A percentile compares a stretch with the other conserved stretches of the same genome.
Evolutionary conservation across 2,888 invertebrate species (phyloP).

Genomic region (Andrena bucephala): DNA sequence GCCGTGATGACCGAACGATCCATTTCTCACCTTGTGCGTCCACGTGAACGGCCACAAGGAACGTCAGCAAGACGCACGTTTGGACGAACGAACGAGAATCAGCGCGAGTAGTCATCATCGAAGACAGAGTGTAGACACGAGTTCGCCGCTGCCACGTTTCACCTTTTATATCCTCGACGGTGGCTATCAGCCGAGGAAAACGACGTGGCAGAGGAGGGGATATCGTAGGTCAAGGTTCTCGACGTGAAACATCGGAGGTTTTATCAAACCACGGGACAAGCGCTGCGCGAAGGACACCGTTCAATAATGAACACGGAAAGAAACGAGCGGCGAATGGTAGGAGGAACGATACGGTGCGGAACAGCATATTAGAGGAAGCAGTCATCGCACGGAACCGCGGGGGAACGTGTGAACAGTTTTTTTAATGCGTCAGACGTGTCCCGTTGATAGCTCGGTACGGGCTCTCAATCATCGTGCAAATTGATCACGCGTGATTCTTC

Average conservation of each 20-base stretch:
- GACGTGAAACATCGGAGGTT: conserved; percentile 1
- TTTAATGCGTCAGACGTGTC: background rate
- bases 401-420: conserved; percentile 1
- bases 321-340: background rate
- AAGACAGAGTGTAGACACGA: conserved; percentile 22
- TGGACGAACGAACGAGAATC: conserved; percentile 10
- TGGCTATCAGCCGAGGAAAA: background rate
- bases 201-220: conserved; percentile 11
- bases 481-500: background rate
- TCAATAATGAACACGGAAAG: background rate
- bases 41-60: conserved; percentile 18
- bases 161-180: conserved; percentile 57
- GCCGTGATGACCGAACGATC: background rate
- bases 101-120: conserved; percentile 54
- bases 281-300: conserved; percentile 14
- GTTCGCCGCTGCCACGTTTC: background rate
- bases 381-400: background rate
- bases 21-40: conserved; percentile 55
- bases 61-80: conserved; percentile 40
- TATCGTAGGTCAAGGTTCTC: conserved; percentile 15
- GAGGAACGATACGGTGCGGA: background rate
- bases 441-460: background rate
- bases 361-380: background rate
- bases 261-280: conserved; percentile 20
- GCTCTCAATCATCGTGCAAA: background rate